Evolutionary conservation across 2,888 invertebrate genomes (phyloP).

Genomic region (Pimpla rufipes): DNA sequence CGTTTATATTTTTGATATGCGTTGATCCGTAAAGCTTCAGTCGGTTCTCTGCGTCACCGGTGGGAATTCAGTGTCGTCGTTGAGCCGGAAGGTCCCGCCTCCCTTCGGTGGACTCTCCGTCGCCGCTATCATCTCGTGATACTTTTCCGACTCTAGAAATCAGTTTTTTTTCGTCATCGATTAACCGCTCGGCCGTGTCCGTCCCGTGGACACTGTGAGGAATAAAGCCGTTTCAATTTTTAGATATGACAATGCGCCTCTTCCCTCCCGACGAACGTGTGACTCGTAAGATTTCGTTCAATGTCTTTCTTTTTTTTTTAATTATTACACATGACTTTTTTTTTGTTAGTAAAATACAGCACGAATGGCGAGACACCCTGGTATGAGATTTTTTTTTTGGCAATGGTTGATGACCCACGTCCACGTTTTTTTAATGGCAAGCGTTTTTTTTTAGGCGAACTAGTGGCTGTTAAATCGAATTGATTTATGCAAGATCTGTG

Average conservation of each 20-base stretch:
- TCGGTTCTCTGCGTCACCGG: conserved; percentile 90
- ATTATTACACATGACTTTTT: conserved; percentile 50
- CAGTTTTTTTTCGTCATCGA: conserved; percentile 45
- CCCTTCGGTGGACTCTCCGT: conserved; percentile 90
- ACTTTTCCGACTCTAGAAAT: conserved; percentile 90
- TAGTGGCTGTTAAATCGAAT: conserved; percentile 4
- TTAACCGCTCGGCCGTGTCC: conserved; percentile 52
- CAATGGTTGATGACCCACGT: conserved; percentile 44
- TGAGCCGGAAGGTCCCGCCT: conserved; percentile 89
- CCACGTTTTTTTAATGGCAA: conserved; percentile 37
- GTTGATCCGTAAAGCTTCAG: conserved; percentile 79
- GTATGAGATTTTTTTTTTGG: conserved; percentile 29
- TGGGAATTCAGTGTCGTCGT: conserved; percentile 94
- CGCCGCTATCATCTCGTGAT: conserved; percentile 91
- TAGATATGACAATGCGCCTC: conserved; percentile 60
- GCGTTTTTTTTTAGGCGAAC: conserved; percentile 32
- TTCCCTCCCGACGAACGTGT: conserved; percentile 27
- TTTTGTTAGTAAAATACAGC: conserved; percentile 53
- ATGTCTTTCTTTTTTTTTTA: background rate
- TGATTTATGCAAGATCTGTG: conserved; percentile 3
- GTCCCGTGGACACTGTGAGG: conserved; percentile 39
- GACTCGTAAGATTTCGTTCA: background rate
- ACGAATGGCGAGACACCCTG: conserved; percentile 23
- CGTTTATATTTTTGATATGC: conserved; percentile 74
- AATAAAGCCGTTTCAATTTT: conserved; percentile 48